Evolutionary conservation across 2,888 invertebrate species (phyloP), one percentile per base, ranked within the genome.

Genomic region (Ophion ellenae): DNA sequence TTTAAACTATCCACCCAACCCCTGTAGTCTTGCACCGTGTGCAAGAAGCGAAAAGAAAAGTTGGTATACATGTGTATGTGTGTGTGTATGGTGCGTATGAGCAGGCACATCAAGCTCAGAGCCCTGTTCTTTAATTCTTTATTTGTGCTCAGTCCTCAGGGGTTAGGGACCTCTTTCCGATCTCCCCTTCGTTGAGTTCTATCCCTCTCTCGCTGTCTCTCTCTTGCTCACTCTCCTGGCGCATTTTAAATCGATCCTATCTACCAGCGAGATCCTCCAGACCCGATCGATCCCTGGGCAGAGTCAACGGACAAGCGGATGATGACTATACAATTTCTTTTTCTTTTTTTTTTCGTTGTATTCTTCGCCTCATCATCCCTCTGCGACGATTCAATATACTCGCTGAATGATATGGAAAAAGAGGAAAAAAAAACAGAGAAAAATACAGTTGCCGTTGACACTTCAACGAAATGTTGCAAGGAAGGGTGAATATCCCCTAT

Each of bases 81-180:
- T 74, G 28, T 45, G 45, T 69, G 9, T 17, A 53, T 24, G 66
- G 61, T 47, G 40, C 24, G 83, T 53, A 61, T 24, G 69, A 70
- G 83, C 66, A 80, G 80, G 82, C 76, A 66, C 80, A 80, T 82
- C 70, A 76, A 80, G 82, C 81, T 73, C 84, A 57, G 74, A 76
- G 61, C 71, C 67, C 75, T 83, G 79, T 83, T 86, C 84, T 79
- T 83, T 69, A 85, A 85, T 85, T 87, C 88, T 90, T 90, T 90
- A 93, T 92, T 91, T 92, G 91, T 91, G 90, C 91, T 92, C 92
- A 91, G 90, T 88, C 89, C 88, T 87, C 78, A 81, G 89, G 90
- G 91, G 92, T 93, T 91, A 93, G 89, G 84, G 91, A 93, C 91
- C 91, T 92, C 88, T 75, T 74, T 73, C 84, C 82, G 70, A 73